Base-by-base conservation (phyloP, 1,140 invertebrate genomes). In the Cephus cinctus region DNA sequence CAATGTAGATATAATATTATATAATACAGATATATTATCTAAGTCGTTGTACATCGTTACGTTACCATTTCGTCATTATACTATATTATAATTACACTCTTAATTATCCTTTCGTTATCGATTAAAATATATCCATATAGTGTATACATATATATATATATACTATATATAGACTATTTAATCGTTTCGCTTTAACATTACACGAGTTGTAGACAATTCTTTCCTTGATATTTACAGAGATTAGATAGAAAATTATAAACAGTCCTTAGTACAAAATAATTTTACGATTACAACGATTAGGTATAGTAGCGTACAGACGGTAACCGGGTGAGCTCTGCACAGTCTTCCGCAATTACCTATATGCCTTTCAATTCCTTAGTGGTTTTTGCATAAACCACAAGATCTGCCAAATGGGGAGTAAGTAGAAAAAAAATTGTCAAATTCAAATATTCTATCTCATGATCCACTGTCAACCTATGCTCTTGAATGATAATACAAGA, bases 171-270 rank as follows among this genome's bases (percentile, higher is more conserved):
- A n/a, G n/a, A n/a, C n/a, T n/a, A n/a, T n/a, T n/a, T n/a, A n/a
- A n/a, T n/a, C n/a, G n/a, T n/a, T n/a, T n/a, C n/a, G n/a, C n/a
- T n/a, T n/a, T n/a, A n/a, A n/a, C n/a, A n/a, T n/a, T n/a, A n/a
- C n/a, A n/a, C n/a, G n/a, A n/a, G n/a, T n/a, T n/a, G 52, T 55
- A 60, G 49, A 65, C 52, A 57, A 62, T 53, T 64, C 57, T 44
- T 48, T 65, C 11, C 16, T 2, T 60, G 43, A 49, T 71, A 73
- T 73, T 68, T 73, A 74, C 67, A 74, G 57, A 65, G 62, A 57
- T 65, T 62, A 63, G 61, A 66, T 69, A 71, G 62, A 70, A 71
- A 71, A 70, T 71, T 74, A 70, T 70, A 66, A 71, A 72, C 69
- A 72, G 63, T 69, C 59, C 51, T 65, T 61, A 59, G 63, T 72